phyloP scores from a whole-genome alignment of 2,113 vertebrate genomes.

The Sisor rabdophorus region DNA sequence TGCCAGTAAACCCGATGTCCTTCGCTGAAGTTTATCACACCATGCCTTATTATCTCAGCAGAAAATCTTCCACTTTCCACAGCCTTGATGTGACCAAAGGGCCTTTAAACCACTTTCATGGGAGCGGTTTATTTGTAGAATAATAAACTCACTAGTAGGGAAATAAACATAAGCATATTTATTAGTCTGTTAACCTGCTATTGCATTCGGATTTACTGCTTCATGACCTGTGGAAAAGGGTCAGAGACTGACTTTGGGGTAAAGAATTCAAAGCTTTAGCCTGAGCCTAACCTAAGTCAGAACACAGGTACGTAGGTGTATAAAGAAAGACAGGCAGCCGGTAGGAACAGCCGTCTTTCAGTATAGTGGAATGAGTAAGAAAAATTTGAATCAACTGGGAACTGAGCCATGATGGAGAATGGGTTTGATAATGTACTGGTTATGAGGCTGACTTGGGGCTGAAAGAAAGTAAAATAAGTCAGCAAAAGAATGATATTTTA shows the following conservation, averaged over 20 bases:
- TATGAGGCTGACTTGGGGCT: constrained; percentile 50
- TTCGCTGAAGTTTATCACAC: background rate
- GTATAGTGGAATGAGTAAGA: constrained; percentile 41
- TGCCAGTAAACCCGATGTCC: background rate
- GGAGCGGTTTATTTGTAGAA: background rate
- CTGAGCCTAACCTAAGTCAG: constrained; percentile 6
- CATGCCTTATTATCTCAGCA: background rate
- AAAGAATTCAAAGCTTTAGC: constrained; percentile 38
- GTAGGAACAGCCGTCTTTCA: constrained; percentile 38
- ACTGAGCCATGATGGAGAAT: constrained; percentile 56
- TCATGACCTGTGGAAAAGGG: background rate
- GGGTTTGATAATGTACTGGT: constrained; percentile 51
- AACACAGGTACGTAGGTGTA: constrained; percentile 28
- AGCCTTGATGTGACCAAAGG: background rate
- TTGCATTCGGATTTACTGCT: background rate
- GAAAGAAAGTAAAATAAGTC: constrained; percentile 12
- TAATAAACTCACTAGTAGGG: background rate
- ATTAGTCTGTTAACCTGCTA: background rate
- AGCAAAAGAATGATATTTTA: constrained; percentile 34
- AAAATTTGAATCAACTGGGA: constrained; percentile 60
- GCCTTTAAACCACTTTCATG: background rate
- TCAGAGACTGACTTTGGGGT: constrained; percentile 23
- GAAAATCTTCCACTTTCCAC: background rate
- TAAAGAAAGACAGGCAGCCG: constrained; percentile 28
- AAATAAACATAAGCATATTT: background rate